A percentile compares a stretch with the other conserved stretches of the same genome.
Evolutionary conservation across 2,797 vertebrate genomes (phyloP).

Genomic region (Dicrostonyx torquatus): DNA sequence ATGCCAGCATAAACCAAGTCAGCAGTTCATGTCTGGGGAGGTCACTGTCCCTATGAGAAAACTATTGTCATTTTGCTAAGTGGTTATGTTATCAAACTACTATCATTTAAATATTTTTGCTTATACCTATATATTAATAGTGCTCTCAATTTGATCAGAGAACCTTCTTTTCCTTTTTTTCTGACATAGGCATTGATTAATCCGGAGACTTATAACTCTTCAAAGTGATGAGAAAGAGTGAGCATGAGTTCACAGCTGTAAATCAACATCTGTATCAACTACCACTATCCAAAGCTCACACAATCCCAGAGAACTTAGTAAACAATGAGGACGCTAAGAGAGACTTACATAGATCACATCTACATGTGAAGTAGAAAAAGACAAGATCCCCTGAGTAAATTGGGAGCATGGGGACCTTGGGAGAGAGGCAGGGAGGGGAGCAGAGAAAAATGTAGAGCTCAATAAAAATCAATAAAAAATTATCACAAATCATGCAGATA

Average conservation of each 20-base stretch:
- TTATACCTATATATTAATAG: background rate
- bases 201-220: background rate
- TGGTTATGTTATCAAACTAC: background rate
- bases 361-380: too few species aligned
- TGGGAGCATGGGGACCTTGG: too few species aligned
- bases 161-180: background rate
- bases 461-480: too few species aligned
- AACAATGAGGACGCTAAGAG: too few species aligned
- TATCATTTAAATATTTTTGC: background rate
- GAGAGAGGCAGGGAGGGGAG: too few species aligned
- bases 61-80: background rate
- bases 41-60: background rate
- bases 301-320: too few species aligned
- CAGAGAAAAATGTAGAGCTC: too few species aligned
- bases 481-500: too few species aligned
- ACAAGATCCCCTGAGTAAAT: too few species aligned
- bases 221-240: background rate
- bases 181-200: background rate
- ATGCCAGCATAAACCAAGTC: background rate
- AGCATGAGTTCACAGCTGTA: background rate
- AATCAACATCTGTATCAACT: background rate
- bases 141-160: background rate
- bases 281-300: background rate
- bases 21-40: background rate
- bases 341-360: too few species aligned